Conservation (phyloP, 2,797 vertebrate species). For the Xenops minutus region DNA sequence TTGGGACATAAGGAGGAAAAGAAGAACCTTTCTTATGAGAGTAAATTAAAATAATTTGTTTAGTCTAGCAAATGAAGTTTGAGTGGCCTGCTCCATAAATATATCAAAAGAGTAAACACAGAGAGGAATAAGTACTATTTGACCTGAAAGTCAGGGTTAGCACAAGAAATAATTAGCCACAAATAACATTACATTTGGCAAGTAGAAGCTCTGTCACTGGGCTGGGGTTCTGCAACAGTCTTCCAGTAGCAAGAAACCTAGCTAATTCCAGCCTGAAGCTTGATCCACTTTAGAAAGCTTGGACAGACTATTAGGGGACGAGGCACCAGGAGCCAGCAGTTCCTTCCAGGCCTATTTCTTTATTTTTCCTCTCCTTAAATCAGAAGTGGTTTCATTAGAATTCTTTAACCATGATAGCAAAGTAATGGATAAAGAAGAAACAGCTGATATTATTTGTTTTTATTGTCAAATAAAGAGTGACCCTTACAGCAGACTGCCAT, state of each 20-base stretch:
- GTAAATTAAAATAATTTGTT: background rate
- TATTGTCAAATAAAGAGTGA: background rate
- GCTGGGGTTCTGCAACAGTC: background rate
- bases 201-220: background rate
- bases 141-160: background rate
- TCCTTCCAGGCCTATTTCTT: background rate
- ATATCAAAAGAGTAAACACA: background rate
- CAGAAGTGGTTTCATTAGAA: background rate
- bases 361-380: background rate
- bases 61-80: conserved; percentile 20
- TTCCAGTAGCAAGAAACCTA: conserved; percentile 14
- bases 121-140: background rate
- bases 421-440: background rate
- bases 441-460: background rate
- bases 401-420: background rate
- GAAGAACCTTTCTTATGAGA: background rate
- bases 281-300: background rate
- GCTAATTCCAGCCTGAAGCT: background rate
- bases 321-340: background rate
- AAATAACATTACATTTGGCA: background rate
- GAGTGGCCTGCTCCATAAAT: background rate
- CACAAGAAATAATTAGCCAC: background rate
- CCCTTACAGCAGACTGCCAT: background rate
- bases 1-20: background rate
- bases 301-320: background rate